Conservation (phyloP, 2,113 vertebrate species). For the Cyanistes caeruleus region DNA sequence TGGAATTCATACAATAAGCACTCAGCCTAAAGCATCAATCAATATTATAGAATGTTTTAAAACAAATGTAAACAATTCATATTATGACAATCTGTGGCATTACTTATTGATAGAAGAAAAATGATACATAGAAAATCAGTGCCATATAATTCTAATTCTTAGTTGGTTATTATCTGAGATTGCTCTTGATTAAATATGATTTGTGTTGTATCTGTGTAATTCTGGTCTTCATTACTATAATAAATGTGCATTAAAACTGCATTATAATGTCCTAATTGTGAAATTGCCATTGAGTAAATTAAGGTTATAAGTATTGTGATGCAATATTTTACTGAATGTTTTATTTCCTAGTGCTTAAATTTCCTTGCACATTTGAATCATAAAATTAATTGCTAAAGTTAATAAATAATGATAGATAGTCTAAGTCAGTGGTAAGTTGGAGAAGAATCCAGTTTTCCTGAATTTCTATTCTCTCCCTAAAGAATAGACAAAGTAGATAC, state of each 20-base stretch:
- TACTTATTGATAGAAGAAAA: slow-evolving; percentile 37
- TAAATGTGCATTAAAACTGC: slow-evolving; percentile 20
- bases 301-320: not conserved
- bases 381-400: slow-evolving; percentile 3
- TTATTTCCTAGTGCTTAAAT: not conserved
- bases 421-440: not conserved
- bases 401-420: slow-evolving; percentile 1
- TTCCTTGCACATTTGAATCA: not conserved
- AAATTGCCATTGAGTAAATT: slow-evolving; percentile 38
- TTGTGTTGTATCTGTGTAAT: slow-evolving; percentile 23
- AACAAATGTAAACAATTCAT: slow-evolving; percentile 32
- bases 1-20: not conserved
- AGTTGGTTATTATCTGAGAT: slow-evolving; percentile 1
- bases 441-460: not conserved
- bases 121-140: not conserved
- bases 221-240: slow-evolving; percentile 32
- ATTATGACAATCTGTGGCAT: not conserved
- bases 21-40: slow-evolving; percentile 18
- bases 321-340: not conserved
- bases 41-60: slow-evolving; percentile 3
- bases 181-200: slow-evolving; percentile 36
- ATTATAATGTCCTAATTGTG: slow-evolving; percentile 28
- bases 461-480: not conserved
- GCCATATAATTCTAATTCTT: not conserved
- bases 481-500: not conserved